Base-by-base conservation (phyloP, 2,113 vertebrate genomes). In the Protomyctophum bolini region DNA sequence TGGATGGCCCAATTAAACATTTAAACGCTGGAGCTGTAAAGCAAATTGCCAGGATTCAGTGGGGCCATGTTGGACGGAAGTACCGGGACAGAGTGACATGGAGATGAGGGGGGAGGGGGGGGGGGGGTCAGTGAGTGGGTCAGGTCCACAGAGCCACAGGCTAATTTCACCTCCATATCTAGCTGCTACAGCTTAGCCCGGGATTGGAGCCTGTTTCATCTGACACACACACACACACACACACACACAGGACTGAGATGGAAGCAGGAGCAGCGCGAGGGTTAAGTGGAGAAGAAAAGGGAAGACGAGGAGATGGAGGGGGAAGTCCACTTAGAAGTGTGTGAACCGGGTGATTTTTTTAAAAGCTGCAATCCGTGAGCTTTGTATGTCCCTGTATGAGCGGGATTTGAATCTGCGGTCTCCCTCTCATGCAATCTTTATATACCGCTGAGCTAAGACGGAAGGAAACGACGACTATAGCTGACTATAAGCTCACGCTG, bases 1-100 rank as follows among this genome's bases (percentile, higher is more conserved):
- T 77, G 80, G 84, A 81, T 72, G 72, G 77, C 82, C 84, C 89
- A 92, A 93, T 92, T 91, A 92, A 92, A 92, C 80, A 91, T 92
- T 88, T 90, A 92, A 91, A 88, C 76, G 70, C 72, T 46, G 67
- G 70, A 70, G 86, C 80, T 89, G 88, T 88, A 86, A 80, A 89
- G 87, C 89, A 91, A 91, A 91, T 91, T 91, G 87, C 74, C 63
- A 66, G 70, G 79, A 89, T 87, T 89, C 85, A 73, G 83, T 69
- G 71, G 81, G 83, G 81, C 78, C 80, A 66, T 89, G 90, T 92
- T 79, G 77, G 76, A 84, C 68, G 65, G 73, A 87, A 80, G 81
- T 88, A 84, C 83, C 66, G 72, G 87, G 85, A 89, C 77, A 68
- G 72, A 85, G 69, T 85, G 83, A 88, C 77, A 81, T 55, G 9